These are phyloP conservation scores for Cepaea nemoralis DNA, from an alignment of 1,140 invertebrate genomes.

Conservation along the genomic window DNA sequence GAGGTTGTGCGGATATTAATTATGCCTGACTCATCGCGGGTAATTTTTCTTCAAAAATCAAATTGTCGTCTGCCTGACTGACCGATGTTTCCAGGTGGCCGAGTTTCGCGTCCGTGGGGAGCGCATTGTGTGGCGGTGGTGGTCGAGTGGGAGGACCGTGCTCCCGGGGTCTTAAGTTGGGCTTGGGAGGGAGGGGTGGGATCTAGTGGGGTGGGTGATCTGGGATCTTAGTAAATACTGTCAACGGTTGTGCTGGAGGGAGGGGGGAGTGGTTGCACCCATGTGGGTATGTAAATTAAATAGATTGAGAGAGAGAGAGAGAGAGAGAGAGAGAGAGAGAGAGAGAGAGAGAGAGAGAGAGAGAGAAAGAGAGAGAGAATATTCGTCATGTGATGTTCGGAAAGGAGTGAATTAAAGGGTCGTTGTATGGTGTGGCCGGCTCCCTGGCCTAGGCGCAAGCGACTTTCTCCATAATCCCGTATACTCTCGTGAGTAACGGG, in stretches of 20 bases:
- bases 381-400: not conserved
- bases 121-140: not conserved
- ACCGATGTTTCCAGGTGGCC: conserved; percentile 47
- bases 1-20: conserved; percentile 47
- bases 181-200: not conserved
- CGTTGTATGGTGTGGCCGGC: too few relatives aligned
- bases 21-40: conserved; percentile 54
- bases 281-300: not conserved
- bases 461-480: too few relatives aligned
- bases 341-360: not conserved
- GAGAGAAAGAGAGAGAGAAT: not conserved
- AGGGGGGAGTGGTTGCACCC: not conserved
- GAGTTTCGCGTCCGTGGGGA: not conserved
- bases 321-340: not conserved
- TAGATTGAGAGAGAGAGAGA: conserved; percentile 2
- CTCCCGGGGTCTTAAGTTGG: not conserved
- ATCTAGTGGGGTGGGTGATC: not conserved
- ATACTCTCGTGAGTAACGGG: too few relatives aligned
- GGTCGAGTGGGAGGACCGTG: not conserved
- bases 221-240: not conserved
- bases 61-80: conserved; percentile 50
- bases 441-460: too few relatives aligned
- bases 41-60: conserved; percentile 52
- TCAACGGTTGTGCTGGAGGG: too few relatives aligned
- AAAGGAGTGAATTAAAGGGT: too few relatives aligned